Conservation (phyloP, 2,888 invertebrate species). For the Metopia argyrocephala region DNA sequence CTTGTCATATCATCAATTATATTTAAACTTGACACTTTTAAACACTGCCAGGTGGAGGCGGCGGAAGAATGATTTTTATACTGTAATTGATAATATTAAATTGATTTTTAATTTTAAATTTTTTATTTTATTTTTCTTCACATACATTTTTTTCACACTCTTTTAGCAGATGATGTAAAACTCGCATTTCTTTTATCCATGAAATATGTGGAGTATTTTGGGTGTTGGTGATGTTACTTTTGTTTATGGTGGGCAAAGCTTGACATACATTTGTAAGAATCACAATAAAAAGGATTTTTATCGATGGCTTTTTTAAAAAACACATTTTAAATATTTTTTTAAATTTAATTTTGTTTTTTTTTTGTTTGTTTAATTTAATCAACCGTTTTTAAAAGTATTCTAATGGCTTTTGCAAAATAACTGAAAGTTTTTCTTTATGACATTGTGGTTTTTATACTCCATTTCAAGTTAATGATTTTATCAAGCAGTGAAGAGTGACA, state of each 20-base stretch:
- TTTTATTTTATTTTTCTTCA: neutral
- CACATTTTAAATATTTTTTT: conserved; percentile 13
- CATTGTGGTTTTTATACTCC: conserved; percentile 37
- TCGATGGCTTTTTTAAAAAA: neutral
- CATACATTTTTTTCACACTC: conserved; percentile 60
- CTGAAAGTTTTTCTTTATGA: conserved; percentile 40
- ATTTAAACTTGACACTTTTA: conserved; percentile 71
- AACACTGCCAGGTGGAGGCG: conserved; percentile 77
- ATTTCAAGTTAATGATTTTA: conserved; percentile 8
- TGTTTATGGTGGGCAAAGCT: conserved; percentile 12
- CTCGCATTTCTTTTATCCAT: conserved; percentile 50
- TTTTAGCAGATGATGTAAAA: conserved; percentile 48
- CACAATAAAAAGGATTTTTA: conserved; percentile 29
- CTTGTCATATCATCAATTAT: conserved; percentile 82
- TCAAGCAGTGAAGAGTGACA: conserved; percentile 49
- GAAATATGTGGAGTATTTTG: conserved; percentile 18
- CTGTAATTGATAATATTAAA: neutral
- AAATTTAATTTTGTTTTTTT: neutral
- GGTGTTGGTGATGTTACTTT: neutral
- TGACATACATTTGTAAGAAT: neutral
- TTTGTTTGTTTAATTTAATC: neutral
- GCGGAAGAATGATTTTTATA: neutral
- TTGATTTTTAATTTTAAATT: neutral
- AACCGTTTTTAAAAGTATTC: neutral
- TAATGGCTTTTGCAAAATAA: conserved; percentile 16